Evolutionary conservation across 1,140 invertebrate genomes (phyloP).

Genomic region (Eupristina koningsbergeri): DNA sequence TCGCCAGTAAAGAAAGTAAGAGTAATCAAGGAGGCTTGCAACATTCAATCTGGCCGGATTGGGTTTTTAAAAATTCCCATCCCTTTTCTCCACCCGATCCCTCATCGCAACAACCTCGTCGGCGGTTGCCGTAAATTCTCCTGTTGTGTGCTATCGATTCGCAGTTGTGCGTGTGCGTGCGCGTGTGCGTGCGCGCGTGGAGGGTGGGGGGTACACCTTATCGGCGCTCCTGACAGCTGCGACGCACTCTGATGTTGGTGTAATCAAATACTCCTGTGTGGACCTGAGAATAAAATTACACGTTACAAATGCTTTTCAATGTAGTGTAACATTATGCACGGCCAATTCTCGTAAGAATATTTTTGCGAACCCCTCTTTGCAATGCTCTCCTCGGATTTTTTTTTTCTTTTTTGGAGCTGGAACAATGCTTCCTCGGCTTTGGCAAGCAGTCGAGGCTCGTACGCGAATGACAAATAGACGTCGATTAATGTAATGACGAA

Average conservation of each 20-base stretch:
- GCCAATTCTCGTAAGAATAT: neutral
- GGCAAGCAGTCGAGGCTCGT: too few relatives aligned
- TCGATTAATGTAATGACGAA: too few relatives aligned
- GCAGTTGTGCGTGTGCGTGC: neutral
- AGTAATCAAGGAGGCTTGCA: neutral
- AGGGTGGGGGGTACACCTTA: neutral
- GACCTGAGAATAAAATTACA: neutral
- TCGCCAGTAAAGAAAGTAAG: neutral
- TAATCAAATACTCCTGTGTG: neutral
- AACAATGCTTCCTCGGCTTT: neutral
- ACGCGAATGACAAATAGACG: too few relatives aligned
- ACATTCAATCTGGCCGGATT: conserved; percentile 21
- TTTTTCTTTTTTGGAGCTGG: too few relatives aligned
- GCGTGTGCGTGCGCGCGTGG: too few relatives aligned
- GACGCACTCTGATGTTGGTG: neutral
- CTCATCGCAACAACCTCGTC: neutral
- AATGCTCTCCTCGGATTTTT: neutral
- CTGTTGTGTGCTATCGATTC: neutral
- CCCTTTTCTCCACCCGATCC: neutral
- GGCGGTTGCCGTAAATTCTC: neutral
- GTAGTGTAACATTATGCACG: neutral
- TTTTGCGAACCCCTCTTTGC: neutral
- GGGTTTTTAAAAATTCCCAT: neutral
- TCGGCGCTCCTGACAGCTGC: neutral
- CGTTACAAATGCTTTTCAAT: neutral